phyloP scores from a whole-genome alignment of 2,113 vertebrate species.

The Megaceryle torquata region DNA sequence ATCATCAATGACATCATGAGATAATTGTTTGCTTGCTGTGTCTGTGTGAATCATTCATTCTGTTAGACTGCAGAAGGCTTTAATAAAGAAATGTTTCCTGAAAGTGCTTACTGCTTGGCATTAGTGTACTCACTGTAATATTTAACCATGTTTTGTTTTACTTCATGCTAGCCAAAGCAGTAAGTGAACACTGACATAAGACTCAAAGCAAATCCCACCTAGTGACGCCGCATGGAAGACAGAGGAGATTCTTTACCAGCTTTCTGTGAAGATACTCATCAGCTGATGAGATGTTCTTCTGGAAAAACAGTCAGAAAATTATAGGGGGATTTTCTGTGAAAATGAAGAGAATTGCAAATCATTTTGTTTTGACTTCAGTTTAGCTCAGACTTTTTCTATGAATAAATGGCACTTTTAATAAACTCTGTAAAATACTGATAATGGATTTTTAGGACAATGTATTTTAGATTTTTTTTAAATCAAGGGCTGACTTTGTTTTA shows the following conservation, averaged over 20 bases:
- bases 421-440: slow-evolving; percentile 75
- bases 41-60: neutral
- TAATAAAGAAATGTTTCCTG: neutral
- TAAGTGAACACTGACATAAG: slow-evolving; percentile 80
- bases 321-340: slow-evolving; percentile 27
- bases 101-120: neutral
- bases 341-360: slow-evolving; percentile 21
- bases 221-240: neutral
- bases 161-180: slow-evolving; percentile 85
- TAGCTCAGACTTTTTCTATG: slow-evolving; percentile 78
- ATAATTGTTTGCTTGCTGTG: accelerated
- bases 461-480: slow-evolving; percentile 69
- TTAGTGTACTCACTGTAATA: neutral
- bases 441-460: slow-evolving; percentile 71
- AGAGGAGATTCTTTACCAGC: slow-evolving; percentile 7
- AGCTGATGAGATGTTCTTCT: neutral
- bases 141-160: slow-evolving; percentile 65
- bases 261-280: neutral
- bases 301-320: neutral
- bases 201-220: neutral
- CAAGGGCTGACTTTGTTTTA: slow-evolving; percentile 61
- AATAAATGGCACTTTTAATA: slow-evolving; percentile 85
- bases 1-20: neutral
- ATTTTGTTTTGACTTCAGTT: slow-evolving; percentile 50
- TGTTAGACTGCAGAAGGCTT: neutral